phyloP scores from a whole-genome alignment of 1,140 invertebrate genomes.

The Microplitis mediator region DNA sequence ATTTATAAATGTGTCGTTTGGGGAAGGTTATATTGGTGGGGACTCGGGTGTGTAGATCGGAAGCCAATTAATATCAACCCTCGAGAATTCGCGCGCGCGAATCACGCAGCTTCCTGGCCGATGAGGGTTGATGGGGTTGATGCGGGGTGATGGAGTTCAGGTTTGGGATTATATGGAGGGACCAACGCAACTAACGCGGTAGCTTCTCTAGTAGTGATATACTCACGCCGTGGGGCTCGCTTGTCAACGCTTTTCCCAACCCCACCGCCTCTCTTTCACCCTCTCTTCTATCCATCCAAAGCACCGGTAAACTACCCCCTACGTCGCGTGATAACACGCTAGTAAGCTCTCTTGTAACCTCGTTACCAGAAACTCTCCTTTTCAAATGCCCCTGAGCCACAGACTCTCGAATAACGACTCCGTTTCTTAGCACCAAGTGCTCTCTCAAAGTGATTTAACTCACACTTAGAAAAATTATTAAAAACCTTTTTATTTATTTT shows the following conservation, averaged over 20 bases:
- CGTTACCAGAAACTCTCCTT: slow-evolving; percentile 28
- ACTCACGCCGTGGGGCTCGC: slow-evolving; percentile 46
- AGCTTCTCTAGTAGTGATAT: slow-evolving; percentile 14
- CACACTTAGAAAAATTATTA: background rate
- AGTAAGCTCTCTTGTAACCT: slow-evolving; percentile 40
- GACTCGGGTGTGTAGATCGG: slow-evolving; percentile 42
- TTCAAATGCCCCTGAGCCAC: slow-evolving; percentile 11
- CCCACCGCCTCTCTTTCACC: background rate
- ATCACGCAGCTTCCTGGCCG: background rate
- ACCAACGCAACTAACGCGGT: background rate
- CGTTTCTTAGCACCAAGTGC: background rate
- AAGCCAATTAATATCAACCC: slow-evolving; percentile 57
- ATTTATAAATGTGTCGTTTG: background rate
- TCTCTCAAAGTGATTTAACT: slow-evolving; percentile 12
- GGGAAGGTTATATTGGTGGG: background rate
- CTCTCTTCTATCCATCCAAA: background rate
- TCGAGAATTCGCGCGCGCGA: slow-evolving; percentile 28
- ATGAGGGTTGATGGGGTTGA: background rate
- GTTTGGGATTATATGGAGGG: background rate
- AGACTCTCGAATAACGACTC: slow-evolving; percentile 16
- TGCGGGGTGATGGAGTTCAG: background rate
- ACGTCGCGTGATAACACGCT: slow-evolving; percentile 46
- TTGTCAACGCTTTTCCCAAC: slow-evolving; percentile 42
- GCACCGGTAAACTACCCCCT: background rate
- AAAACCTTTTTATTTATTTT: too few relatives aligned